phyloP scores from a whole-genome alignment of 2,888 invertebrate species.

The Ormyrus labotus region DNA sequence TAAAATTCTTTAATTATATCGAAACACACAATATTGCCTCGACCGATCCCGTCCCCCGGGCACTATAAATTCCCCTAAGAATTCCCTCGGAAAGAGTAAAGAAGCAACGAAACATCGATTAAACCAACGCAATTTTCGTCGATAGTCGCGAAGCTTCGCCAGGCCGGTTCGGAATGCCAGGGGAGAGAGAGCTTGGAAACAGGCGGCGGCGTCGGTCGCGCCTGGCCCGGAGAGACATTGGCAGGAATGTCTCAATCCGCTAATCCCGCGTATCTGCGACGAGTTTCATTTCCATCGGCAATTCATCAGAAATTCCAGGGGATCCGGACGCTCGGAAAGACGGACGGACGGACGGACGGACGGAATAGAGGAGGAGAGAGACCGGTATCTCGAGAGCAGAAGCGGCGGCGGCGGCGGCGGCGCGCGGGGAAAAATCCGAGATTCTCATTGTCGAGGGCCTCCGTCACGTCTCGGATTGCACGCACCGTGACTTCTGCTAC shows the following conservation, averaged over 20 bases:
- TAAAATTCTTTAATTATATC: too few species aligned
- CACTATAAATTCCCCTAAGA: too few species aligned
- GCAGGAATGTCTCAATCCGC: slow-evolving; percentile 52
- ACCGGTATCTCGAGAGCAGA: too few species aligned
- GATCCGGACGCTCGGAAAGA: slow-evolving; percentile 26
- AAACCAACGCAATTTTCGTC: too few species aligned
- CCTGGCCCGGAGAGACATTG: neutral
- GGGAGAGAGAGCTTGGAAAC: too few species aligned
- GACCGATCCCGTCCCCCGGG: too few species aligned
- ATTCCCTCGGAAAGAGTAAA: too few species aligned
- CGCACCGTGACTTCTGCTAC: slow-evolving; percentile 69
- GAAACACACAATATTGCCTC: too few species aligned
- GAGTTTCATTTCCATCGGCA: slow-evolving; percentile 45
- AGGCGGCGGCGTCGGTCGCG: neutral
- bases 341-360: neutral
- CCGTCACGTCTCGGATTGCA: slow-evolving; percentile 75
- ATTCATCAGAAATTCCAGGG: slow-evolving; percentile 21
- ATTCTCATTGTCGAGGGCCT: slow-evolving; percentile 59
- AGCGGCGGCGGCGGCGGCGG: neutral
- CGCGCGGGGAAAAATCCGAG: neutral
- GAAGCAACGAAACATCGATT: too few species aligned
- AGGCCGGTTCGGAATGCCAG: too few species aligned
- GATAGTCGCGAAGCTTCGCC: too few species aligned
- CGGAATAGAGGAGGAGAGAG: neutral
- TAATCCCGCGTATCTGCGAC: slow-evolving; percentile 32